These are phyloP conservation scores for Sinocyclocheilus rhinocerous DNA, from an alignment of 2,113 vertebrate species.

Conservation along the genomic window DNA sequence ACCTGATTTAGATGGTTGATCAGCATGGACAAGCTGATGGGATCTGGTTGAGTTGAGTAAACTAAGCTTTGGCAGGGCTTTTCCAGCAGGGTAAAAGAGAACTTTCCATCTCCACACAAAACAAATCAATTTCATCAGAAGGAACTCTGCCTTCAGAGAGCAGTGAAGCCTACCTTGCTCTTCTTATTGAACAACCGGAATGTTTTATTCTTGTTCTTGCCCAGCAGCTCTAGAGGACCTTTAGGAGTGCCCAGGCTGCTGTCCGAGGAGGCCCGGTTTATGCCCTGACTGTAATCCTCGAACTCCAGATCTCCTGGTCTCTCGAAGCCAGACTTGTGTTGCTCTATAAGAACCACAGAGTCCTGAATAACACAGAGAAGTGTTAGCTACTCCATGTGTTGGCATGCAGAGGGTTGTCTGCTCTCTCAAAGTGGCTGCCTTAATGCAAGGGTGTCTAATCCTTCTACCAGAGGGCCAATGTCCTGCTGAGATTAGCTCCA, in stretches of 20 bases:
- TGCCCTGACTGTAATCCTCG: conserved; percentile 89
- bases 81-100: conserved; percentile 1
- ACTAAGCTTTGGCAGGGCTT: background rate
- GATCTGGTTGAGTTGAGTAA: background rate
- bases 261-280: conserved; percentile 84
- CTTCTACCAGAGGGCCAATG: background rate
- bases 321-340: conserved; percentile 89
- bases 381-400: background rate
- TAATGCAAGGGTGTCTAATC: background rate
- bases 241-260: conserved; percentile 85
- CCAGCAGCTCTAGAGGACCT: conserved; percentile 76
- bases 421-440: background rate
- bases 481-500: background rate
- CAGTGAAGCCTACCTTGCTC: conserved; percentile 81
- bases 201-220: conserved; percentile 81
- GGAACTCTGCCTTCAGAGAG: background rate
- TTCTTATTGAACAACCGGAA: conserved; percentile 88
- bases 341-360: conserved; percentile 82
- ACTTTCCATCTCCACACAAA: background rate
- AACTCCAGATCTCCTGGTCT: conserved; percentile 86
- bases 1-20: background rate
- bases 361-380: conserved; percentile 71
- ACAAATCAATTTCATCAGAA: background rate
- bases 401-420: too few species aligned
- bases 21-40: background rate